Base-by-base conservation (phyloP, 2,797 vertebrate genomes). In the Pangasius mekongensis region DNA sequence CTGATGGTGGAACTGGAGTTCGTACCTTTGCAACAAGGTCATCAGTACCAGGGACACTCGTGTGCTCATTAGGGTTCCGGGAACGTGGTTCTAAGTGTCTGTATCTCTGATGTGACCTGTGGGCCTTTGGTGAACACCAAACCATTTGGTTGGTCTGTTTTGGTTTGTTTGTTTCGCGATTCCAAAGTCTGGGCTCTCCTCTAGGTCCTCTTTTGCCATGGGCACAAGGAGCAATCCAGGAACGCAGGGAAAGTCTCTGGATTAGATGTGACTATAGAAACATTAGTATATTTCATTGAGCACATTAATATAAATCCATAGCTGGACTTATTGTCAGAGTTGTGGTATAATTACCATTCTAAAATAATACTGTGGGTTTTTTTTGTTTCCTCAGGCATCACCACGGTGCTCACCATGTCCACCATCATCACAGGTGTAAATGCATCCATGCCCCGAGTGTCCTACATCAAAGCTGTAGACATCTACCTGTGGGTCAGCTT, bases 401-500 rank as follows among this genome's bases (percentile, higher is more conserved):
- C 96, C 66, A 97, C 96, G 0, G 96, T 97, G 81, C 95, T 97
- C 88, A 97, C 96, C 78, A 96, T 96, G 95, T 96, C 96, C 87
- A 96, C 96, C 89, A 97, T 97, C 91, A 97, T 97, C 90, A 97
- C 96, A 0, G 96, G 96, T 33, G 96, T 97, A 58, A 97, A 97
- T 39, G 96, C 96, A 82, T 97, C 96, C 89, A 96, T 97, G 96
- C 96, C 96, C 54, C 90, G 95, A 86, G 96, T 97, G 39, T 96
- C 96, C 84, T 97, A 97, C 93, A 96, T 97, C 91, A 97, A 97
- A 93, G 96, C 96, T 3, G 96, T 97, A 90, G 96, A 97, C 87
- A 96, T 97, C 88, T 97, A 96, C 93, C 94, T 97, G 49, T 97
- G 96, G 96, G 95, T 96, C 93, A 97, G 96, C 85, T 97, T 97